Percentiles rank a stretch among this genome's conserved stretches.
These are phyloP conservation scores for Pangasianodon gigas DNA, from an alignment of 2,113 vertebrate species.

Conservation along the genomic window DNA sequence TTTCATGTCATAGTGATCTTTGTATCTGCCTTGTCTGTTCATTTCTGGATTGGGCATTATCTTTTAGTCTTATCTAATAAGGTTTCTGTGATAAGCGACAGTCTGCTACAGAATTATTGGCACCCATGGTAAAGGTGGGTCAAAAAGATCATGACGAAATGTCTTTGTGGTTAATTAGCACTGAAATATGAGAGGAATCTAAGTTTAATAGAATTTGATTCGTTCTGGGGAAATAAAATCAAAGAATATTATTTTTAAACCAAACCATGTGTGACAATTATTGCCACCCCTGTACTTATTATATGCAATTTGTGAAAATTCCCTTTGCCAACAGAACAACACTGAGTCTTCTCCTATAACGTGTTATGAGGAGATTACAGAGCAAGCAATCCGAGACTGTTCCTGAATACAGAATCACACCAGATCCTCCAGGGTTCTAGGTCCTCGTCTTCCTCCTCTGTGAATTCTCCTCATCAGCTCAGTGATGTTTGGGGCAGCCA, in stretches of 20 bases:
- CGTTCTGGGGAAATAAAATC: too few relatives aligned
- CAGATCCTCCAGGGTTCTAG: neutral
- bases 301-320: neutral
- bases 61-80: neutral
- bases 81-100: neutral
- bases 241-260: neutral
- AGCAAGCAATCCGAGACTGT: neutral
- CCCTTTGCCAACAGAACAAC: too few relatives aligned
- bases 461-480: neutral
- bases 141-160: neutral
- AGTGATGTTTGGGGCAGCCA: neutral
- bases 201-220: too few relatives aligned
- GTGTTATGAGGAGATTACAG: neutral
- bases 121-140: neutral
- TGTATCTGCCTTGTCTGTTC: neutral
- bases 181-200: neutral
- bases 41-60: neutral
- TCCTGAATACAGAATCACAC: neutral
- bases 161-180: neutral
- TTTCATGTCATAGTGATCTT: neutral
- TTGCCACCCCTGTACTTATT: neutral
- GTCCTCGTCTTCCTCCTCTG: neutral
- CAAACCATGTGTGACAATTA: neutral
- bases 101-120: neutral
- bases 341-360: neutral